Evolutionary conservation across 2,113 vertebrate species (phyloP).

Genomic region (human (Homo sapiens)): GRCh38 chr17:76139001-76139500

Average conservation of each 20-base stretch:
- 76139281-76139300: conserved; percentile 41
- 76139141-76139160: conserved; percentile 65
- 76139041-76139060: not conserved
- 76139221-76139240: conserved; percentile 72
- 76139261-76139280: not conserved
- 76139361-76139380: not conserved
- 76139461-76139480: not conserved
- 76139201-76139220: conserved; percentile 59
- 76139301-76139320: not conserved
- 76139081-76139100: not conserved
- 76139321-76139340: not conserved
- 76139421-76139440: not conserved
- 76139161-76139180: conserved; percentile 55
- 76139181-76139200: conserved; percentile 39
- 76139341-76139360: not conserved
- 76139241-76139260: conserved; percentile 70
- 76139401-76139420: not conserved
- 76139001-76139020: not conserved
- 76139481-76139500: not conserved
- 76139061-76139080: not conserved
- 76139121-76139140: conserved; percentile 61
- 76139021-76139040: too few species aligned
- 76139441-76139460: not conserved
- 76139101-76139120: not conserved
- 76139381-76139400: not conserved